A percentile compares a stretch with the other conserved stretches of the same genome.
These are phyloP conservation scores for Lagothrix lagotricha DNA, from an alignment of 2,797 vertebrate species.

Conservation along the genomic window DNA sequence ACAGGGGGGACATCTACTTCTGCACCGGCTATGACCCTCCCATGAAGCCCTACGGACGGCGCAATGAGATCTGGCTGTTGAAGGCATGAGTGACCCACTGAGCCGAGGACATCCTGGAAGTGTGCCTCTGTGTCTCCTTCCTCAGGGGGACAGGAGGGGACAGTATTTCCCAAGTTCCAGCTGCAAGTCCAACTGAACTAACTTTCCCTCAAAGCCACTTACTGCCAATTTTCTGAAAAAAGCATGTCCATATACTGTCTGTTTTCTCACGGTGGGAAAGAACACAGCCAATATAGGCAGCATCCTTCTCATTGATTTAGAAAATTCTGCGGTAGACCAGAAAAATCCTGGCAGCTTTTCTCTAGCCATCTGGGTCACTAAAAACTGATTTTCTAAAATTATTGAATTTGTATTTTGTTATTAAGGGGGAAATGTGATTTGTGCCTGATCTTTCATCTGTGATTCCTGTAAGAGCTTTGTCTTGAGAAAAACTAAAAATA, in stretches of 20 bases:
- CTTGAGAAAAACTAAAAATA: slow-evolving; percentile 56
- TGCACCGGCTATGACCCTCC: slow-evolving; percentile 94
- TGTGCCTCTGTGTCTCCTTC: not conserved
- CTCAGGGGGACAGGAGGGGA: not conserved
- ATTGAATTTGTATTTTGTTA: slow-evolving; percentile 19
- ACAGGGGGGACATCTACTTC: slow-evolving; percentile 90
- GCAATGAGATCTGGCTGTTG: slow-evolving; percentile 95
- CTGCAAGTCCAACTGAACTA: not conserved
- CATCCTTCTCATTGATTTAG: not conserved
- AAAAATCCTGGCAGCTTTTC: not conserved
- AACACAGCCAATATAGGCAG: not conserved
- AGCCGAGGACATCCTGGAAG: not conserved
- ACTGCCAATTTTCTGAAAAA: slow-evolving; percentile 8
- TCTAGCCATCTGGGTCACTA: not conserved
- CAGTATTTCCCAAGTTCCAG: not conserved
- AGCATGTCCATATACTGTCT: fast-evolving
- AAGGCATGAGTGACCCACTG: slow-evolving; percentile 83
- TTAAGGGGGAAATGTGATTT: not conserved
- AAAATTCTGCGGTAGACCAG: not conserved
- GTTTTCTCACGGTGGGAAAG: not conserved
- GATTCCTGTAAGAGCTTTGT: slow-evolving; percentile 28
- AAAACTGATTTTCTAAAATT: slow-evolving; percentile 14
- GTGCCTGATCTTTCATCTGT: not conserved
- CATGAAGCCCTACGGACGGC: slow-evolving; percentile 92
- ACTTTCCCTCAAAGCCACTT: not conserved